phyloP scores from a whole-genome alignment of 2,113 vertebrate genomes.

The Elaphurus davidianus region DNA sequence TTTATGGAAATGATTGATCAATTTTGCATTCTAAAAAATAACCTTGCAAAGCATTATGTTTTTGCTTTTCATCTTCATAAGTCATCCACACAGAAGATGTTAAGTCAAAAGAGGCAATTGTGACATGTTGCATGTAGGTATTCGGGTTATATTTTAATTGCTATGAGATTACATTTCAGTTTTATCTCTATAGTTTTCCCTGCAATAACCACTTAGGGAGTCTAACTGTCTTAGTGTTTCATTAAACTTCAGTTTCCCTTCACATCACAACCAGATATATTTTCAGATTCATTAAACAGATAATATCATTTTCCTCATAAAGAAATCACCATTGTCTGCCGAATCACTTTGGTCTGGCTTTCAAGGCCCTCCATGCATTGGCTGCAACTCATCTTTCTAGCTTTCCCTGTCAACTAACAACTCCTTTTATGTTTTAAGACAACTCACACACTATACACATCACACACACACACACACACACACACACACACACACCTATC shows the following conservation, averaged over 20 bases:
- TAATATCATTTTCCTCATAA: not conserved
- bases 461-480: no score
- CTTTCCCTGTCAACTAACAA: not conserved
- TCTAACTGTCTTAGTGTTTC: not conserved
- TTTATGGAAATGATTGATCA: not conserved
- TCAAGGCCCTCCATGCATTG: not conserved
- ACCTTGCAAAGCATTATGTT: not conserved
- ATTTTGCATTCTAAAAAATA: slow-evolving; percentile 25
- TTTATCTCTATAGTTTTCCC: not conserved
- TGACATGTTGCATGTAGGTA: not conserved
- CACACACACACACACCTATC: not conserved
- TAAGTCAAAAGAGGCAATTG: not conserved
- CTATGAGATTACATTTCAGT: not conserved
- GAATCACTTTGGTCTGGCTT: not conserved
- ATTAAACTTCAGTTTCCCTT: not conserved
- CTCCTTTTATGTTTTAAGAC: not conserved
- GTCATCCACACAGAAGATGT: not conserved
- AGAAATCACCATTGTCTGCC: not conserved
- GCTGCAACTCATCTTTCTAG: not conserved
- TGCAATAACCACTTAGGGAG: not conserved
- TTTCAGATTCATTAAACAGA: not conserved
- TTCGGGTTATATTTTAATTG: not conserved
- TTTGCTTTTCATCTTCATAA: slow-evolving; percentile 3
- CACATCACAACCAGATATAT: not conserved
- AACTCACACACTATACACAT: not conserved